Conservation (phyloP, 2,113 vertebrate genomes). For the Acrocephalus kingi region DNA sequence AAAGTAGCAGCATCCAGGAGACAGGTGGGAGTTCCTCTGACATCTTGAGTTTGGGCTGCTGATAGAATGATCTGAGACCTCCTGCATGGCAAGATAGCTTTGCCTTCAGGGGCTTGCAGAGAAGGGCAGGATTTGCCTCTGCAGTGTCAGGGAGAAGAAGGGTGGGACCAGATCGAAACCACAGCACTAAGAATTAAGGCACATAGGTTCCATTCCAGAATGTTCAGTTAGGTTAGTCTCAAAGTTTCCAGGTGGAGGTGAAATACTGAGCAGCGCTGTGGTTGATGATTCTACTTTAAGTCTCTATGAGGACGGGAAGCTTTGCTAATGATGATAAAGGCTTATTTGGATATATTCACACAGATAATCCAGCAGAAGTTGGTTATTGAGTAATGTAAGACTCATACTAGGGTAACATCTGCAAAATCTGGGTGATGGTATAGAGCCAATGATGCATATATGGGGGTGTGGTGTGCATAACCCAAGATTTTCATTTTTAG, state of each 20-base stretch:
- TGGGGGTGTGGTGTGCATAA: not conserved
- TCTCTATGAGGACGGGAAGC: not conserved
- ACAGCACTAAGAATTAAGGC: not conserved
- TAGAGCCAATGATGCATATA: not conserved
- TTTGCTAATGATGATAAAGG: not conserved
- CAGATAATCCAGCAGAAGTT: not conserved
- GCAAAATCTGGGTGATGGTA: not conserved
- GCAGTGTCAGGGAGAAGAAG: not conserved
- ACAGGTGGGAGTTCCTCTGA: not conserved
- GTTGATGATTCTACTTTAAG: not conserved
- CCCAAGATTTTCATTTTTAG: not conserved
- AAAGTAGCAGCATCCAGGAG: not conserved
- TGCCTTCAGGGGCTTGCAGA: not conserved
- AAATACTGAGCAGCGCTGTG: not conserved
- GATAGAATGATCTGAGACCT: not conserved
- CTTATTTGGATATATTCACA: not conserved
- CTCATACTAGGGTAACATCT: not conserved
- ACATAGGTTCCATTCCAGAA: not conserved
- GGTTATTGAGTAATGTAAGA: not conserved
- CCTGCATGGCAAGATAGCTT: rapidly evolving
- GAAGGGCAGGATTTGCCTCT: not conserved
- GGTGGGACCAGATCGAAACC: not conserved
- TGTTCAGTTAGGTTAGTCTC: not conserved
- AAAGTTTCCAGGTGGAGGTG: not conserved
- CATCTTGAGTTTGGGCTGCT: not conserved